phyloP scores from a whole-genome alignment of 2,888 invertebrate species.

The Stenotaenia linearis region DNA sequence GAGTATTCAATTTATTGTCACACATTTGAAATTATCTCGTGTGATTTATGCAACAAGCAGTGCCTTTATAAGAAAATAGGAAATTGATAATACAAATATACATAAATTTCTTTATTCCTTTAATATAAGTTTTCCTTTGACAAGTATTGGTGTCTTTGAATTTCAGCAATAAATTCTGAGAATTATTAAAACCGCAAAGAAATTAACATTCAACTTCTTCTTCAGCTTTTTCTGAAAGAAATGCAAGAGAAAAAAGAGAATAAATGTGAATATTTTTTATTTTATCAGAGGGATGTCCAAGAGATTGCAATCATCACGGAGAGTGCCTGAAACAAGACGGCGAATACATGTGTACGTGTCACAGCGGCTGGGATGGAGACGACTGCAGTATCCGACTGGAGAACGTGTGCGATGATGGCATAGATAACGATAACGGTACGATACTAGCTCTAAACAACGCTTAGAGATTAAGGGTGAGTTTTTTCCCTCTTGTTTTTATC shows the following conservation, averaged over 20 bases:
- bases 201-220: too few species aligned
- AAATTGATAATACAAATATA: too few species aligned
- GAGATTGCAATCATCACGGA: conserved; percentile 39
- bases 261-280: too few species aligned
- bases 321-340: conserved; percentile 55
- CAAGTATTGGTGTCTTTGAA: too few species aligned
- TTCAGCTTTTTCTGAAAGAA: too few species aligned
- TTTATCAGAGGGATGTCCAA: conserved; percentile 38
- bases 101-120: too few species aligned
- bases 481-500: not conserved
- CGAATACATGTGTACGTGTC: conserved; percentile 91
- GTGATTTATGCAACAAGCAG: not conserved
- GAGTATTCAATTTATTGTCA: not conserved
- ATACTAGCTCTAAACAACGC: not conserved
- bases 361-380: conserved; percentile 89
- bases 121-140: too few species aligned
- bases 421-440: conserved; percentile 95
- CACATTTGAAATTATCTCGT: not conserved
- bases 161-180: not conserved
- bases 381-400: conserved; percentile 91
- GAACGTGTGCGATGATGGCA: conserved; percentile 84
- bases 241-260: too few species aligned
- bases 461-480: not conserved
- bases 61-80: not conserved
- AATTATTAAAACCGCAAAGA: too few species aligned